A percentile compares a stretch with the other conserved stretches of the same genome.
These are phyloP conservation scores for Sparus aurata DNA, from an alignment of 2,797 vertebrate genomes.

Conservation along the genomic window DNA sequence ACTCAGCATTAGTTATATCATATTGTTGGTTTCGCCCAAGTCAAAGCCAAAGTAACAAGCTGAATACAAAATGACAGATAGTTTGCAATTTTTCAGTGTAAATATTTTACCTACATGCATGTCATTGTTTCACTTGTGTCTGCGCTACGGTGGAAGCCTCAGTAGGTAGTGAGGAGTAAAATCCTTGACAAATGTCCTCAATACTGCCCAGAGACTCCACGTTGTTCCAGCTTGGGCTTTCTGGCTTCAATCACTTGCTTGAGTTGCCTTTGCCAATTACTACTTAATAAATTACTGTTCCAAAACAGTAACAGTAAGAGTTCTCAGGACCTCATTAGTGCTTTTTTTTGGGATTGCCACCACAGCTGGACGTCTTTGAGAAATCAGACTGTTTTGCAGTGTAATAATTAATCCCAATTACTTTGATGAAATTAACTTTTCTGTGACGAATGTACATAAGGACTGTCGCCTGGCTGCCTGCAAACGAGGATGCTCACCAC, in stretches of 20 bases:
- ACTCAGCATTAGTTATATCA: background rate
- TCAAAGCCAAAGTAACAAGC: background rate
- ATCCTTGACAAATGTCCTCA: constrained; percentile 8
- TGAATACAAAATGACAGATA: no score
- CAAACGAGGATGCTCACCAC: constrained; percentile 89
- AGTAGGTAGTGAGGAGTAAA: background rate
- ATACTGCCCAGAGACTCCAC: background rate
- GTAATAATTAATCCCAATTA: constrained; percentile 20
- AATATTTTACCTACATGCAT: background rate
- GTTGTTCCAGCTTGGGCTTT: background rate
- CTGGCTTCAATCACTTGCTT: background rate
- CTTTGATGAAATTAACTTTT: constrained; percentile 19
- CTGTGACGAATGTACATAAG: constrained; percentile 1
- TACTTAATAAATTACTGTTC: background rate
- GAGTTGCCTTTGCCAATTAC: constrained; percentile 18
- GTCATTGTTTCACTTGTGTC: background rate
- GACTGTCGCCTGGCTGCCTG: constrained; percentile 7
- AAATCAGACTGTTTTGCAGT: constrained; percentile 11
- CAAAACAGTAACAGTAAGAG: background rate
- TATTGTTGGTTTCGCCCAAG: background rate
- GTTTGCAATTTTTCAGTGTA: background rate
- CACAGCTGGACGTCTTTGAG: constrained; percentile 8
- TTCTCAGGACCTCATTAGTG: background rate
- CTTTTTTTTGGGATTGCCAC: background rate
- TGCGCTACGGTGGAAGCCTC: background rate